Percentiles rank a stretch among this genome's conserved stretches.
Conservation (phyloP, 1,140 invertebrate species). For the Nephotettix cincticeps region DNA sequence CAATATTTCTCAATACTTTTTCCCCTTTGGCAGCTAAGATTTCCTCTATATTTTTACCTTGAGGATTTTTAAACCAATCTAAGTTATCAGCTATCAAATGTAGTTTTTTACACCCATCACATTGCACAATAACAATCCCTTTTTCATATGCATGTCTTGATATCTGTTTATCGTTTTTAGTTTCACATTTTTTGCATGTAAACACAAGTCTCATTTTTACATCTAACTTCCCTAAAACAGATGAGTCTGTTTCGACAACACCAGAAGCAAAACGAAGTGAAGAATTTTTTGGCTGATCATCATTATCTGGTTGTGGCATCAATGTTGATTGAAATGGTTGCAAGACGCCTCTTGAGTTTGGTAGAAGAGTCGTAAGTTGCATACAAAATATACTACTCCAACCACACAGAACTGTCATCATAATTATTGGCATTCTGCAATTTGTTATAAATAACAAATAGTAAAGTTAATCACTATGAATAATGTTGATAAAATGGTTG, state of each 20-base stretch:
- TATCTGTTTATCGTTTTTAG: constrained; percentile 23
- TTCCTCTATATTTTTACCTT: constrained; percentile 27
- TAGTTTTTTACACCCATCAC: constrained; percentile 25
- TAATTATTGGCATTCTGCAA: too few relatives aligned
- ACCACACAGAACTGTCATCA: too few relatives aligned
- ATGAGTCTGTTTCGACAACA: not conserved
- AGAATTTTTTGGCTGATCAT: not conserved
- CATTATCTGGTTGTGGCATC: too few relatives aligned
- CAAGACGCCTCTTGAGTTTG: too few relatives aligned
- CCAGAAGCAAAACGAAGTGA: not conserved
- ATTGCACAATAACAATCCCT: constrained; percentile 23
- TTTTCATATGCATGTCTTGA: constrained; percentile 25
- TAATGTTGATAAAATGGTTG: too few relatives aligned
- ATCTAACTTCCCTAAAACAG: constrained; percentile 6
- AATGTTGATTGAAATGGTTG: too few relatives aligned
- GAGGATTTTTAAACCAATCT: constrained; percentile 21
- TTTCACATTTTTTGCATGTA: constrained; percentile 27
- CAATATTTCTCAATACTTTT: constrained; percentile 10
- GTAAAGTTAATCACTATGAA: too few relatives aligned
- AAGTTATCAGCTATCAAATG: constrained; percentile 30
- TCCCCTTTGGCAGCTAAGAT: constrained; percentile 25
- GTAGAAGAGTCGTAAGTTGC: too few relatives aligned
- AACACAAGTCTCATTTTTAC: constrained; percentile 16
- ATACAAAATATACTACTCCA: too few relatives aligned
- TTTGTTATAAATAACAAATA: too few relatives aligned